These are phyloP conservation scores for Sebastes oblongus DNA, from an alignment of 2,797 vertebrate species.

Conservation along the genomic window DNA sequence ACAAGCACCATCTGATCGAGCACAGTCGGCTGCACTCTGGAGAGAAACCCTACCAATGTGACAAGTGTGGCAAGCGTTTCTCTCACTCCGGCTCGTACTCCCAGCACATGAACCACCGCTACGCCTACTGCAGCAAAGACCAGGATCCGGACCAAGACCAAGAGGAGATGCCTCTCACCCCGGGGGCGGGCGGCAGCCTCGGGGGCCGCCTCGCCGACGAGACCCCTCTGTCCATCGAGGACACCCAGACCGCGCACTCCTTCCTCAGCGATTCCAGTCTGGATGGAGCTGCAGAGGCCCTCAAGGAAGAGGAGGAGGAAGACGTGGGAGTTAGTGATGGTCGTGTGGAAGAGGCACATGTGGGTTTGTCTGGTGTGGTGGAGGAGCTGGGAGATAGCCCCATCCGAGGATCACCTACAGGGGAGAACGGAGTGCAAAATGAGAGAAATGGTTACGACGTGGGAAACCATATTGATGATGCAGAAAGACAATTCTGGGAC, in stretches of 20 bases:
- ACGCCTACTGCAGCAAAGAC: slow-evolving; percentile 86
- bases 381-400: slow-evolving; percentile 24
- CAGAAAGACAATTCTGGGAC: slow-evolving; percentile 46
- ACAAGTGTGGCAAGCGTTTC: slow-evolving; percentile 88
- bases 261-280: slow-evolving; percentile 84
- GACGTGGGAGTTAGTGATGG: slow-evolving; percentile 25
- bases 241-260: slow-evolving; percentile 70
- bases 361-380: slow-evolving; percentile 17
- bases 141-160: slow-evolving; percentile 78
- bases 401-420: slow-evolving; percentile 17
- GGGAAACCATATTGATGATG: slow-evolving; percentile 21
- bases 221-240: slow-evolving; percentile 65
- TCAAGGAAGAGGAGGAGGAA: slow-evolving; percentile 73
- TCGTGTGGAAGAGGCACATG: slow-evolving; percentile 24
- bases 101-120: slow-evolving; percentile 90
- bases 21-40: slow-evolving; percentile 88
- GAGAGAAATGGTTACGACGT: slow-evolving; percentile 38
- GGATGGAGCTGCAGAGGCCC: slow-evolving; percentile 68
- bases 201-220: slow-evolving; percentile 43
- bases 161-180: slow-evolving; percentile 72
- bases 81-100: slow-evolving; percentile 90
- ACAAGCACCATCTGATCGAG: slow-evolving; percentile 88
- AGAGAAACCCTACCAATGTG: slow-evolving; percentile 88
- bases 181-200: slow-evolving; percentile 23
- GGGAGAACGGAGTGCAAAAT: slow-evolving; percentile 14